Percentiles rank a stretch among this genome's conserved stretches.
phyloP scores from a whole-genome alignment of 2,888 invertebrate genomes.

The Liposcelis brunnea region DNA sequence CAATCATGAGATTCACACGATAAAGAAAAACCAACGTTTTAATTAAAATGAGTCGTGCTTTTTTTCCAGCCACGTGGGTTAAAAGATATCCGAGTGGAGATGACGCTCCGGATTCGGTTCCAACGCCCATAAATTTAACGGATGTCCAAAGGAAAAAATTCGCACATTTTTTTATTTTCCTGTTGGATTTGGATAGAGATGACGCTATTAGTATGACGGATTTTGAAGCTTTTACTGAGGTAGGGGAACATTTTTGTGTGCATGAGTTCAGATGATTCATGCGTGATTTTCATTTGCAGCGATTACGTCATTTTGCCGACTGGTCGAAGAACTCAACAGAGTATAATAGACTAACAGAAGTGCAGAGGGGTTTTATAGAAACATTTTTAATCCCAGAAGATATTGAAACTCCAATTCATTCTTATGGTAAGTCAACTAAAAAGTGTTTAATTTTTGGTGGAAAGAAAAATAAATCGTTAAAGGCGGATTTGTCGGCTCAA shows the following conservation, averaged over 20 bases:
- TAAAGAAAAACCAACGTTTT: no score
- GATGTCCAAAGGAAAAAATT: constrained; percentile 49
- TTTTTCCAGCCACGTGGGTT: constrained; percentile 50
- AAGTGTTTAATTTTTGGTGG: no score
- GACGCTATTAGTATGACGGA: constrained; percentile 52
- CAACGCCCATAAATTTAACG: constrained; percentile 33
- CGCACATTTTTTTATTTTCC: constrained; percentile 49
- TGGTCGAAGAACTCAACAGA: constrained; percentile 58
- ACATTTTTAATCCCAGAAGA: constrained; percentile 34
- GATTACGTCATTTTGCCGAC: constrained; percentile 54
- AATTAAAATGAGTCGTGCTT: no score
- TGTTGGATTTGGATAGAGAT: constrained; percentile 53
- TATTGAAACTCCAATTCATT: constrained; percentile 3
- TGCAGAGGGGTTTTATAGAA: constrained; percentile 50
- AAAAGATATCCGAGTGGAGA: constrained; percentile 49
- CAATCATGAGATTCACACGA: no score
- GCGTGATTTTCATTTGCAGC: constrained; percentile 22
- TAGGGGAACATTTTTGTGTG: constrained; percentile 20
- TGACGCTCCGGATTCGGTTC: constrained; percentile 33
- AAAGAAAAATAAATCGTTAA: no score
- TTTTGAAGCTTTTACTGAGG: constrained; percentile 50
- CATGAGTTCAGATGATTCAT: no score
- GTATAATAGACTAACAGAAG: constrained; percentile 51
- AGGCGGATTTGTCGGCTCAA: no score
- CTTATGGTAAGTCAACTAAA: constrained; percentile 2